Conservation (phyloP, 2,797 vertebrate genomes). For the Mus caroli region DNA sequence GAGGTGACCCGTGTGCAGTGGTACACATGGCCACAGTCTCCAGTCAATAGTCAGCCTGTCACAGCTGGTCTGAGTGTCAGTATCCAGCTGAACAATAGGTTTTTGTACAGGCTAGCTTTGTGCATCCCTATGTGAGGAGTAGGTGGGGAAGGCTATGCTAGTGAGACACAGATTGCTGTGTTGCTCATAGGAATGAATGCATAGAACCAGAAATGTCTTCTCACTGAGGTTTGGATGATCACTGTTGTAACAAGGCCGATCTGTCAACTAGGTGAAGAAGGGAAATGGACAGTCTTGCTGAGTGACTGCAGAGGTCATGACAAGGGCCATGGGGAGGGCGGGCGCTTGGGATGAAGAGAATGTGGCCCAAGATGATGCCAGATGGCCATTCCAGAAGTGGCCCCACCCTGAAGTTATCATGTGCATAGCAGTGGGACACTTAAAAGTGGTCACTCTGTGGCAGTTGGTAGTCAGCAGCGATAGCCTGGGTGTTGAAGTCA, state of each 20-base stretch:
- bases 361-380: neutral
- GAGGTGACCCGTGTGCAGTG: fast-evolving
- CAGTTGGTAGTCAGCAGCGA: neutral
- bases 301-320: neutral
- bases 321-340: neutral
- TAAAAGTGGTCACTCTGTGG: fast-evolving
- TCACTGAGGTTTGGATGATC: neutral
- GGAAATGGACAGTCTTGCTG: neutral
- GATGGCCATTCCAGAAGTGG: neutral
- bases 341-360: neutral
- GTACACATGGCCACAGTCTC: neutral
- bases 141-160: neutral
- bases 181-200: no score
- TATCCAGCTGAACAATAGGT: no score
- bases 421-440: fast-evolving
- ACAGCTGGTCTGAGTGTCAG: neutral
- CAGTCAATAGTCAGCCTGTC: neutral
- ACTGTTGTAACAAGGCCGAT: no score
- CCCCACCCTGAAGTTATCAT: fast-evolving
- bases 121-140: neutral
- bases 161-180: neutral
- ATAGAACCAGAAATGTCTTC: neutral
- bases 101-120: neutral
- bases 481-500: neutral
- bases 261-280: neutral